These are phyloP conservation scores for Matsumurasca onukii DNA, from an alignment of 1,140 invertebrate species.

Conservation along the genomic window DNA sequence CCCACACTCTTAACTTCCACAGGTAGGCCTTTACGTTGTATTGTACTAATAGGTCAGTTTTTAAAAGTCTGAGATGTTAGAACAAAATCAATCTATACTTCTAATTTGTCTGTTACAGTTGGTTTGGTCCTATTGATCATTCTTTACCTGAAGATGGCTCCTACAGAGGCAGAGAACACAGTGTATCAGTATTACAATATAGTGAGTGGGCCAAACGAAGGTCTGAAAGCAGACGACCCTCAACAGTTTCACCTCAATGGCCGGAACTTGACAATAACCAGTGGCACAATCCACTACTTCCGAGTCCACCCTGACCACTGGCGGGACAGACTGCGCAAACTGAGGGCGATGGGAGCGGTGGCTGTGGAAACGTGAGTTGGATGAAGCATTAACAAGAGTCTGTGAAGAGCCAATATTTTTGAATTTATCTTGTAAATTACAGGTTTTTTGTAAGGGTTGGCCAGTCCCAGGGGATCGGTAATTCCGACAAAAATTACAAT, in stretches of 20 bases:
- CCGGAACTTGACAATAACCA: slow-evolving; percentile 17
- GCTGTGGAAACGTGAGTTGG: slow-evolving; percentile 39
- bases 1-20: background rate
- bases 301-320: slow-evolving; percentile 79
- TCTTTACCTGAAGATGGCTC: background rate
- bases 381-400: background rate
- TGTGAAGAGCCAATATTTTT: background rate
- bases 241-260: slow-evolving; percentile 21
- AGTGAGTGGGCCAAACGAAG: background rate
- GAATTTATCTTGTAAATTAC: background rate
- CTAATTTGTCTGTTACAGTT: slow-evolving; percentile 3
- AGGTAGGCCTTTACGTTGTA: background rate
- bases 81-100: too few species aligned
- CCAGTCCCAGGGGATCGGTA: too few species aligned
- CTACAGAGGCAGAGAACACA: background rate
- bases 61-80: too few species aligned
- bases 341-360: slow-evolving; percentile 56
- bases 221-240: background rate
- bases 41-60: too few species aligned
- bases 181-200: slow-evolving; percentile 26
- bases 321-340: slow-evolving; percentile 78
- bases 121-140: background rate
- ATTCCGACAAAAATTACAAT: too few species aligned
- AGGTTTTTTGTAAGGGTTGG: too few species aligned
- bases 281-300: slow-evolving; percentile 90